phyloP scores from a whole-genome alignment of 2,797 vertebrate species.

The Chloroceryle inda region DNA sequence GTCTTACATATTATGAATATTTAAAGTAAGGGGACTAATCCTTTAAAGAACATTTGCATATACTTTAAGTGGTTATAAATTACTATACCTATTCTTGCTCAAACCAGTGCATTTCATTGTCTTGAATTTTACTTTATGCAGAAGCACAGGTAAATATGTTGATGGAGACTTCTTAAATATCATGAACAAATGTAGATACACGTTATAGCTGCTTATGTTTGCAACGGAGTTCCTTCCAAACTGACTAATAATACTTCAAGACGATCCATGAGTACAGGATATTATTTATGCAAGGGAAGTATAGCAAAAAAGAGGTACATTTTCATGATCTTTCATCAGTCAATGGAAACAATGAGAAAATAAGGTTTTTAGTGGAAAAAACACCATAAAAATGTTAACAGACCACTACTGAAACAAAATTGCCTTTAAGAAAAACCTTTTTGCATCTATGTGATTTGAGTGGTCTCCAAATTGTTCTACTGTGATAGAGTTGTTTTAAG shows the following conservation, averaged over 20 bases:
- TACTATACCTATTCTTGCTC: background rate
- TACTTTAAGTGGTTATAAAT: background rate
- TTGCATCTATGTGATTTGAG: background rate
- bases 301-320: background rate
- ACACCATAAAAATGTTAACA: background rate
- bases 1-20: background rate
- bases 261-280: background rate
- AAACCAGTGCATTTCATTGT: background rate
- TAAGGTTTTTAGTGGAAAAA: conserved; percentile 8
- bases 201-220: background rate
- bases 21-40: background rate
- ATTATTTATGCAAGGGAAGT: background rate
- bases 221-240: background rate
- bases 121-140: background rate
- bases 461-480: background rate
- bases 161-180: background rate
- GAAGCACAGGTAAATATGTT: background rate
- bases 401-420: background rate
- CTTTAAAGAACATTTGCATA: background rate
- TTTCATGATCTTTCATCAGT: background rate
- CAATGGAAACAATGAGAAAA: background rate
- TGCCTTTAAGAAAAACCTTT: conserved; percentile 22
- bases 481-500: background rate
- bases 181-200: background rate
- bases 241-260: background rate